Evolutionary conservation across 1,140 invertebrate species (phyloP).

Genomic region (Glossosoma conforme): DNA sequence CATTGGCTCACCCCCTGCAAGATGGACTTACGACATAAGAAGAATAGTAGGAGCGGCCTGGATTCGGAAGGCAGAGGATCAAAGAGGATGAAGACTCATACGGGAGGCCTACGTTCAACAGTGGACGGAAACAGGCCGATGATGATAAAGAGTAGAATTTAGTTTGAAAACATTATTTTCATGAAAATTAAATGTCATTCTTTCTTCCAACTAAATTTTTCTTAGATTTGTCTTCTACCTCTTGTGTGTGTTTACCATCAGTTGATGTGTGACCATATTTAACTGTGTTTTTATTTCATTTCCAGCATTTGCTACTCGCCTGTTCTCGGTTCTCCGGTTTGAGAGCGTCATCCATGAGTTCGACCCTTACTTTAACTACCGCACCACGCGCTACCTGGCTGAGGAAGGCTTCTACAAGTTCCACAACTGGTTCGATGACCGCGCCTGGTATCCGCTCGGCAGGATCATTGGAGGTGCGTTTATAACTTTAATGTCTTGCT

Average conservation of each 20-base stretch:
- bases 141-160: too few species aligned
- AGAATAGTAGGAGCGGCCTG: too few species aligned
- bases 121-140: too few species aligned
- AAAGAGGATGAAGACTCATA: too few species aligned
- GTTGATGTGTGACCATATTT: conserved; percentile 19
- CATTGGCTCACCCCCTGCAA: too few species aligned
- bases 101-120: too few species aligned
- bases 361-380: conserved; percentile 98
- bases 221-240: conserved; percentile 19
- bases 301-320: conserved; percentile 89
- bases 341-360: conserved; percentile 99
- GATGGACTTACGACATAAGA: too few species aligned
- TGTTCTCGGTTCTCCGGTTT: conserved; percentile 95
- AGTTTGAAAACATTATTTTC: too few species aligned
- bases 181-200: too few species aligned
- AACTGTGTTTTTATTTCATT: conserved; percentile 32
- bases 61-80: too few species aligned
- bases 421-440: conserved; percentile 99
- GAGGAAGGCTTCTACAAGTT: conserved; percentile 98
- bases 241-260: conserved; percentile 15
- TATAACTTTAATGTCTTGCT: too few species aligned
- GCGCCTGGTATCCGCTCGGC: conserved; percentile 97
- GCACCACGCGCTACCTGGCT: conserved; percentile 89
- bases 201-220: conserved; percentile 10
- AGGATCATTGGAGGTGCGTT: conserved; percentile 85